Base-by-base conservation (phyloP, 2,888 invertebrate species). In the Apodemia duryi region DNA sequence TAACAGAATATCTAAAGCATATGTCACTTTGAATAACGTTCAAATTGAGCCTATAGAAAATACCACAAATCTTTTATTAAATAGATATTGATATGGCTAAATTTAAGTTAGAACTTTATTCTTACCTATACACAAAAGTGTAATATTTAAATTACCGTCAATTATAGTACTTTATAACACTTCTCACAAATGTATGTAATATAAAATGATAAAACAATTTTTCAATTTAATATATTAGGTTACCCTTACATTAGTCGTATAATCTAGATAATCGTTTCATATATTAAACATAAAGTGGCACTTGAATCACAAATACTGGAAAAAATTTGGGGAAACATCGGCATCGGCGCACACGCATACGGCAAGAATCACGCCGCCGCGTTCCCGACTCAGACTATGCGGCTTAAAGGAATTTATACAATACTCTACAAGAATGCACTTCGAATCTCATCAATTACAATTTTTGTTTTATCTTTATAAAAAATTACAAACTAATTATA, bases 261-360 rank as follows among this genome's bases (percentile, higher is more conserved):
- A 91, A 90, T 92, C 92, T 92, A 92, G 89, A 92, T 92, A 92
- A 92, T 92, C 92, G 91, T 92, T 88, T 92, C 88, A 93, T 89
- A 88, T 89, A 88, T 94, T 94, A 93, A 94, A 94, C 94, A 94
- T 94, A 94, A 94, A 94, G 94, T 95, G 94, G 94, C 94, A 95
- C 94, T 94, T 94, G 93, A 93, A 94, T 95, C 94, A 94, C 94
- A 94, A 94, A 94, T 94, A 94, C 94, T 94, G 94, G 94, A 93
- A 93, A 94, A 92, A 91, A 93, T 94, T 94, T 92, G 90, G 92
- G 92, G 91, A 93, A 93, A 92, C 86, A 85, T 89, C 86, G 88
- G 89, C 85, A 68, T 80, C 83, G 83, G 83, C 85, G 83, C 76
- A 77, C 80, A 82, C 80, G 81, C 82, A 85, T 87, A 88, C 83